A percentile compares a stretch with the other conserved stretches of the same genome.
Evolutionary conservation across 2,797 vertebrate genomes (phyloP).

Genomic region (Malacoctenus gilli): DNA sequence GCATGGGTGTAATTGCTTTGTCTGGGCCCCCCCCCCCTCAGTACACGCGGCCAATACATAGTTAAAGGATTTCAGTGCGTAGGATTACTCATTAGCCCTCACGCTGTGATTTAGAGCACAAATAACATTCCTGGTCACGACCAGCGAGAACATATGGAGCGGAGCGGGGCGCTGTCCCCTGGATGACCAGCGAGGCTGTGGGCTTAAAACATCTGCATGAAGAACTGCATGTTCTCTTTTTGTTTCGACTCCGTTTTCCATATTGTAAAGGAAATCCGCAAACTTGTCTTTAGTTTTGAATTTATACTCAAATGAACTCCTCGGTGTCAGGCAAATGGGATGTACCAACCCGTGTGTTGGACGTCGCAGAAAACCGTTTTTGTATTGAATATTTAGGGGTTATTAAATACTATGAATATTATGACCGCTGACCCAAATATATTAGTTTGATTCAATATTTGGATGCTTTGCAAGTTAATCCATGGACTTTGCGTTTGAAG

Average conservation of each 20-base stretch:
- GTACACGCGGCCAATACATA: conserved; percentile 62
- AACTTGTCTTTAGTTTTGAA: no score
- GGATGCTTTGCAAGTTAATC: background rate
- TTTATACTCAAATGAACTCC: no score
- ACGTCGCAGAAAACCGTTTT: no score
- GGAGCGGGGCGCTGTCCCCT: conserved; percentile 22
- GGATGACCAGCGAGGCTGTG: conserved; percentile 13
- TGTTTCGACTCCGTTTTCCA: background rate
- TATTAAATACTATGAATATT: no score
- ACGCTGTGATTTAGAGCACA: conserved; percentile 51
- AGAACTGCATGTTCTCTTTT: background rate
- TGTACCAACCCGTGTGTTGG: no score
- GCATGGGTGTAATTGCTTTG: conserved; percentile 51
- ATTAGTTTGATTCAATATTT: no score
- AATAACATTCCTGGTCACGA: conserved; percentile 57
- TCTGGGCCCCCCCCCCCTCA: conserved; percentile 39
- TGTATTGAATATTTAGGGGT: no score
- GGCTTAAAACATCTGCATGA: conserved; percentile 24
- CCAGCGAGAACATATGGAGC: conserved; percentile 33
- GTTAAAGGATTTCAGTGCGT: conserved; percentile 63
- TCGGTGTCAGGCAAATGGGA: no score
- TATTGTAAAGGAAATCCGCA: background rate
- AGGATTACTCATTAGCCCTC: conserved; percentile 65
- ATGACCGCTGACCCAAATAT: no score
- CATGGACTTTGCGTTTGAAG: background rate